These are phyloP conservation scores for Psix sp. DNA, from an alignment of 1,140 invertebrate species.

Conservation along the genomic window DNA sequence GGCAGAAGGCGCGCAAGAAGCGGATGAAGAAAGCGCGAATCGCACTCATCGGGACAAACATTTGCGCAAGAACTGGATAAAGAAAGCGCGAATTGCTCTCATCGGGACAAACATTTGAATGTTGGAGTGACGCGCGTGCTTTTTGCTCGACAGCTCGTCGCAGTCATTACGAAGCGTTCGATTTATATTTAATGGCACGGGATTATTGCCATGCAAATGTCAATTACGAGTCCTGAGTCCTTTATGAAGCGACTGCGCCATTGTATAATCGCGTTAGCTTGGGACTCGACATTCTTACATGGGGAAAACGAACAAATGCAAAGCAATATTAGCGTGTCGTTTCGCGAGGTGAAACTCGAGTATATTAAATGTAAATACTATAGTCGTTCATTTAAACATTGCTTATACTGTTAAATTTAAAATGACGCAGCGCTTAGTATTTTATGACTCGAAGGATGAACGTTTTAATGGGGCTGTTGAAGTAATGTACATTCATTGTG, in stretches of 20 bases:
- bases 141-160: constrained; percentile 11
- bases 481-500: too few species aligned
- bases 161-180: constrained; percentile 25
- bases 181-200: constrained; percentile 29
- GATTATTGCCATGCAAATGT: constrained; percentile 47
- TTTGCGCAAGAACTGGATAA: constrained; percentile 10
- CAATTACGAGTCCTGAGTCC: constrained; percentile 26
- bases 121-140: constrained; percentile 11
- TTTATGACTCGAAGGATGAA: constrained; percentile 1
- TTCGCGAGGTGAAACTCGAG: constrained; percentile 3
- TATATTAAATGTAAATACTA: constrained; percentile 20
- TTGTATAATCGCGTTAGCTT: constrained; percentile 23
- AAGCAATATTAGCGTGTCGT: constrained; percentile 23
- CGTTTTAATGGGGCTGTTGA: too few species aligned
- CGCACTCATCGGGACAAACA: too few species aligned
- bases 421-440: neutral
- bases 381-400: constrained; percentile 5
- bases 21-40: too few species aligned
- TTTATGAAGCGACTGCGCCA: constrained; percentile 34
- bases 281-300: constrained; percentile 26
- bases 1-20: too few species aligned
- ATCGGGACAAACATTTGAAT: constrained; percentile 30
- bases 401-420: neutral
- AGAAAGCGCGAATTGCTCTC: neutral
- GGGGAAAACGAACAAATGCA: constrained; percentile 24